Base-by-base conservation (phyloP, 1,140 invertebrate species). In the Formica exsecta region DNA sequence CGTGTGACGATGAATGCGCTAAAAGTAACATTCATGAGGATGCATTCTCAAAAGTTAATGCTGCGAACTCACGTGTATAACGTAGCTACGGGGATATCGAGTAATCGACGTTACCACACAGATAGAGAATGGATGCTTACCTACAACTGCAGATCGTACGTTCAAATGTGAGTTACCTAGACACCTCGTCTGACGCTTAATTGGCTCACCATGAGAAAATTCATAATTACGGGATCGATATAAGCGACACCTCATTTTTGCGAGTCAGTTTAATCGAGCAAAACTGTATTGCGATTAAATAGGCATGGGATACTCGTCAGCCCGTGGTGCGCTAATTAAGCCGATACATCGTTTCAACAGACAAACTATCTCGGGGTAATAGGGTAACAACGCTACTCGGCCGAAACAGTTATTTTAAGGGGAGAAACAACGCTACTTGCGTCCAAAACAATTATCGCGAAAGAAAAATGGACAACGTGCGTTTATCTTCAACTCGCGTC, bases 61-160 rank as follows among this genome's bases (percentile, higher is more conserved):
- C 86, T 88, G 87, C 87, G 65, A 87, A 93, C 92, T 93, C 92
- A 93, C 92, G 92, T 93, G 90, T 91, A 51, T 51, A 87, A 90
- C 71, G 90, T 89, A 92, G 90, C 90, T 93, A 92, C 83, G 86
- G 87, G 57, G 87, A 86, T 90, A 91, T 84, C 86, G 80, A 91
- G 86, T 89, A 91, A 92, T 89, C 89, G 89, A 91, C 84, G 91
- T 91, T 93, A 92, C 89, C 92, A 90, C 89, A 91, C 89, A 91
- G 87, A 93, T 87, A 88, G 81, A 87, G 77, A 90, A 85, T 65
- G 90, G 91, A 90, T 87, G 91, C 92, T 93, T 93, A 90, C 92
- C 92, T 93, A 93, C 84, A 91, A 92, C 92, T 93, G 92, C 79
- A 91, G 91, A 91, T 86, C 68, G 86, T 90, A 92, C 73, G 89